These are phyloP conservation scores for Caloenas nicobarica DNA, from an alignment of 2,113 vertebrate genomes.

Conservation along the genomic window DNA sequence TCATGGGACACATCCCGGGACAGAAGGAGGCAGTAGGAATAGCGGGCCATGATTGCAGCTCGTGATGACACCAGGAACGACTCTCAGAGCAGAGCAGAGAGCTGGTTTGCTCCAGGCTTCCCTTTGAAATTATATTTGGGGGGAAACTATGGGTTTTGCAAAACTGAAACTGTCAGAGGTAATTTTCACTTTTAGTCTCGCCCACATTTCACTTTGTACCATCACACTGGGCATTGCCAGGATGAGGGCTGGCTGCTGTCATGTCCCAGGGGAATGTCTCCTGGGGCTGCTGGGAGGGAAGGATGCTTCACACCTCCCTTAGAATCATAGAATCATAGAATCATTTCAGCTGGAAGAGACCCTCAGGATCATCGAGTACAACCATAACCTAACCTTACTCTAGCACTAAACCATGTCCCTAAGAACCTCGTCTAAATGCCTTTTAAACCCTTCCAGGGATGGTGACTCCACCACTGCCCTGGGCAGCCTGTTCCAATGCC, in stretches of 20 bases:
- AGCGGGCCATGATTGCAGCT: background rate
- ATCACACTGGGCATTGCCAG: background rate
- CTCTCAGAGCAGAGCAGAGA: background rate
- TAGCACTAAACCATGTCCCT: too few species aligned
- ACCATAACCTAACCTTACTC: too few species aligned
- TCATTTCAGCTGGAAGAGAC: too few species aligned
- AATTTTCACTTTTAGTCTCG: background rate
- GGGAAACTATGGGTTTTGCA: background rate
- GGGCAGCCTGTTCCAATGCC: too few species aligned
- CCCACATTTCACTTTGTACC: background rate
- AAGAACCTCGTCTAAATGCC: too few species aligned
- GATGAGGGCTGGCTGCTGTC: background rate
- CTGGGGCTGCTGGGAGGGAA: background rate
- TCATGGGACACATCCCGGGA: rapidly evolving
- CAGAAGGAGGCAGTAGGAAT: background rate
- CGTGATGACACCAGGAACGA: rapidly evolving
- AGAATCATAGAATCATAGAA: background rate
- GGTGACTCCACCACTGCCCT: too few species aligned
- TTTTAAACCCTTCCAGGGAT: too few species aligned
- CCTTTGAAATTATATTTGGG: background rate
- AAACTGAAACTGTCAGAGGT: background rate
- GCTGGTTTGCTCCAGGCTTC: background rate
- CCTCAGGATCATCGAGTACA: too few species aligned
- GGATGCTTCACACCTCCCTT: background rate
- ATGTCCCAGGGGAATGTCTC: rapidly evolving